Percentiles rank a stretch among this genome's conserved stretches.
Evolutionary conservation across 2,113 vertebrate species (phyloP).

Genomic region (Melanotaenia duboulayi): DNA sequence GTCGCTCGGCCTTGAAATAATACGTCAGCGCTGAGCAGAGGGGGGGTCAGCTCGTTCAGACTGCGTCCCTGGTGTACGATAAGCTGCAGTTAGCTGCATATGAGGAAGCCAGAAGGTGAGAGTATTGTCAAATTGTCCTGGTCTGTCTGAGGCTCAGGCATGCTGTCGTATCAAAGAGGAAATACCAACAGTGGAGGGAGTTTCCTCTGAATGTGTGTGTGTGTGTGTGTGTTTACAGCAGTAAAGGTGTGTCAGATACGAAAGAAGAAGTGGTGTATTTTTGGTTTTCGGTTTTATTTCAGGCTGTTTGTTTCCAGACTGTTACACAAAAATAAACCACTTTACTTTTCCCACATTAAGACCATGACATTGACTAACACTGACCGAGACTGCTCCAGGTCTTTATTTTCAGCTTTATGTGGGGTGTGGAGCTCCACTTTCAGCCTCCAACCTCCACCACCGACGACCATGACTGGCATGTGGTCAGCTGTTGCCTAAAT

Average conservation of each 20-base stretch:
- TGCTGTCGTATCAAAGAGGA: conserved; percentile 60
- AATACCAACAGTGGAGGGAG: conserved; percentile 69
- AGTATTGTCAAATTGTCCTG: conserved; percentile 36
- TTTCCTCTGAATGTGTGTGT: conserved; percentile 69
- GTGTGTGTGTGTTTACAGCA: conserved; percentile 69
- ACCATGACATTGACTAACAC: conserved; percentile 35
- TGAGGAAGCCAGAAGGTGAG: conserved; percentile 66
- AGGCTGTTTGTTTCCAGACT: conserved; percentile 26
- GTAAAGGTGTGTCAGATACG: conserved; percentile 14
- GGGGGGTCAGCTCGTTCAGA: conserved; percentile 7
- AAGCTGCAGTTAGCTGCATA: conserved; percentile 32
- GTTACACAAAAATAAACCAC: conserved; percentile 23
- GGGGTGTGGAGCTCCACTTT: conserved; percentile 68
- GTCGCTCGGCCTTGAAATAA: conserved; percentile 53
- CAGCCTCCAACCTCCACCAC: conserved; percentile 59
- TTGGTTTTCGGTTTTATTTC: not conserved
- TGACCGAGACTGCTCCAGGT: conserved; percentile 42
- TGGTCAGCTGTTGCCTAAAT: conserved; percentile 64
- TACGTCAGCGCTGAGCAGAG: conserved; percentile 55
- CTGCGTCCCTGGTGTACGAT: conserved; percentile 50
- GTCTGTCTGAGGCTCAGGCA: not conserved
- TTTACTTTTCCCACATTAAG: conserved; percentile 47
- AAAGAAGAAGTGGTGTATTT: not conserved
- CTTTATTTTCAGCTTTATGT: conserved; percentile 76
- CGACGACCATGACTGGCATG: conserved; percentile 61